These are phyloP conservation scores for Podarcis siculus DNA, from an alignment of 2,797 vertebrate genomes.

Conservation along the genomic window DNA sequence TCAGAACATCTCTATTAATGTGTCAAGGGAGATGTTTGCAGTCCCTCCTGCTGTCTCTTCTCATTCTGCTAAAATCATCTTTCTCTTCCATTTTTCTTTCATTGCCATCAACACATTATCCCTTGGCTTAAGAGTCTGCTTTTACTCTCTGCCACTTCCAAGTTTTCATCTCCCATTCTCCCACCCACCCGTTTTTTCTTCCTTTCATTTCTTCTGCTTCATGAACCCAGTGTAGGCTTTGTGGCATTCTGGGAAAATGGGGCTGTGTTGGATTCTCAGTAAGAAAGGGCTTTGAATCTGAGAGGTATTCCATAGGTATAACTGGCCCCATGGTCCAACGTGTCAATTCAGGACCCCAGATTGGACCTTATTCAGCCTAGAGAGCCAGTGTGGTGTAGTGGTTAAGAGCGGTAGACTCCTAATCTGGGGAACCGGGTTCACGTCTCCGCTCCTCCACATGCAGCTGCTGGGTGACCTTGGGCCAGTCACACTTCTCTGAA, in stretches of 20 bases:
- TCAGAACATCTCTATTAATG: constrained; percentile 18
- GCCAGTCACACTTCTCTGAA: no score
- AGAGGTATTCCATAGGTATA: no score
- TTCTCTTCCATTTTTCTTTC: background rate
- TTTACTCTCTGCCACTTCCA: background rate
- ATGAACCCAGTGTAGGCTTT: background rate
- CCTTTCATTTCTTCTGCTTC: background rate
- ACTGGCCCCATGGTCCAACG: no score
- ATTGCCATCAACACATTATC: background rate
- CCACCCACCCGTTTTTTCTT: background rate
- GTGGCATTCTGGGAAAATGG: background rate
- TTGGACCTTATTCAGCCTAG: no score
- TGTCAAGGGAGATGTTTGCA: constrained; percentile 3
- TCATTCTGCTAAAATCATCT: background rate
- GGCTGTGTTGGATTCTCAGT: background rate
- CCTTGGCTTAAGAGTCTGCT: background rate
- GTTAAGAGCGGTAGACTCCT: no score
- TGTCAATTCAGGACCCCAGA: no score
- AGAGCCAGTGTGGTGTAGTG: no score
- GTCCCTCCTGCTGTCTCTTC: background rate
- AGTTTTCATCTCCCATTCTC: background rate
- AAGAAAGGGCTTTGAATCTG: background rate
- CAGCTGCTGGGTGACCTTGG: no score
- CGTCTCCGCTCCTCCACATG: no score
- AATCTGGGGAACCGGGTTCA: no score